Evolutionary conservation across 1,140 invertebrate species (phyloP).

Genomic region (Drosophila bocqueti): DNA sequence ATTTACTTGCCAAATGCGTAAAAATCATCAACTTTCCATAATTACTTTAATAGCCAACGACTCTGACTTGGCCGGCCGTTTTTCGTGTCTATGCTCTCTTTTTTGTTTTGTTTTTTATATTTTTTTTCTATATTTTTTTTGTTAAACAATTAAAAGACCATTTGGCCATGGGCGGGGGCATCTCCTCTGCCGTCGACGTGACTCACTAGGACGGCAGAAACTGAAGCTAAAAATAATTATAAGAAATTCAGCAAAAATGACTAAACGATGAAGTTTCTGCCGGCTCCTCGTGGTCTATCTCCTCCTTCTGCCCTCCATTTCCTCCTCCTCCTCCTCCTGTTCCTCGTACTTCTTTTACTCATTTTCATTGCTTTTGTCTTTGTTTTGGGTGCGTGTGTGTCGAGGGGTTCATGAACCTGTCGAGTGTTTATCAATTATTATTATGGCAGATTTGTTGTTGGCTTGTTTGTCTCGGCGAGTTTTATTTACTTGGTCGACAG

Average conservation of each 20-base stretch:
- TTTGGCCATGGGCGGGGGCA: slow-evolving; percentile 25
- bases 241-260: slow-evolving; percentile 40
- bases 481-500: slow-evolving; percentile 24
- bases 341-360: slow-evolving; percentile 15
- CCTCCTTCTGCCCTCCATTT: neutral
- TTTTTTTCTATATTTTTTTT: neutral
- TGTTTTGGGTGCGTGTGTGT: slow-evolving; percentile 7
- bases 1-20: slow-evolving; percentile 43
- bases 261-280: slow-evolving; percentile 42
- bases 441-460: slow-evolving; percentile 31
- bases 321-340: neutral
- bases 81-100: slow-evolving; percentile 7
- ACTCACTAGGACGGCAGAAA: slow-evolving; percentile 27
- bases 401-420: slow-evolving; percentile 60
- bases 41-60: slow-evolving; percentile 27
- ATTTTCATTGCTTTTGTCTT: slow-evolving; percentile 12
- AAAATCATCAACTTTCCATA: slow-evolving; percentile 42
- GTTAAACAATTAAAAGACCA: slow-evolving; percentile 53
- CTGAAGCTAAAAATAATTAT: slow-evolving; percentile 49
- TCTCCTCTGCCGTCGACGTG: slow-evolving; percentile 7
- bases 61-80: neutral
- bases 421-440: slow-evolving; percentile 61
- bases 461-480: slow-evolving; percentile 32
- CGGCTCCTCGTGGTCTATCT: slow-evolving; percentile 17
- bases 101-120: neutral